phyloP scores from a whole-genome alignment of 2,888 invertebrate species.

The Acanthosepion lycidas region DNA sequence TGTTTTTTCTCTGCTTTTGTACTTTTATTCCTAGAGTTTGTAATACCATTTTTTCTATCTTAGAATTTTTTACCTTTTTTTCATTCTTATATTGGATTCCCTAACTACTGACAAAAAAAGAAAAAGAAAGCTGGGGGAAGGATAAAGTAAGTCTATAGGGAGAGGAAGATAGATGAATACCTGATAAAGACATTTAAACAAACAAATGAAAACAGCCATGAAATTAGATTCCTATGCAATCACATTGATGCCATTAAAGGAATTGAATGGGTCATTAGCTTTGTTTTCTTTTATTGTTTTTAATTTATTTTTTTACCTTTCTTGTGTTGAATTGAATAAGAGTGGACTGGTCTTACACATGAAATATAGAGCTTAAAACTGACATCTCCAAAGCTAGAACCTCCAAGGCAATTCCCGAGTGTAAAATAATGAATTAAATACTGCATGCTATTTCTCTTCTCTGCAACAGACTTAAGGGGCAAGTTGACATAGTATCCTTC shows the following conservation, averaged over 20 bases:
- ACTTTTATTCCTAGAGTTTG: background rate
- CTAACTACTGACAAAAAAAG: background rate
- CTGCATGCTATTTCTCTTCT: background rate
- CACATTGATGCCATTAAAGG: slow-evolving; percentile 33
- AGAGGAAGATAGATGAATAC: background rate
- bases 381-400: background rate
- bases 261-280: background rate
- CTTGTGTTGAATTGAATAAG: background rate
- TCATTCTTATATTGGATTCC: background rate
- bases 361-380: background rate
- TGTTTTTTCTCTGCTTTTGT: background rate
- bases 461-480: background rate
- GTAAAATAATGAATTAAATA: background rate
- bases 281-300: background rate
- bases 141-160: background rate
- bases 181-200: background rate
- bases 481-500: background rate
- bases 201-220: slow-evolving; percentile 33
- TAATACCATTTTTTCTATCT: too few relatives aligned
- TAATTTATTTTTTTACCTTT: background rate
- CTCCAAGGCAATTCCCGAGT: background rate
- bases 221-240: slow-evolving; percentile 33
- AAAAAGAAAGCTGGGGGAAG: background rate
- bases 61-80: background rate
- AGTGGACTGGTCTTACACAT: background rate